phyloP scores from a whole-genome alignment of 1,140 invertebrate species.

The Drosophila albomicans region DNA sequence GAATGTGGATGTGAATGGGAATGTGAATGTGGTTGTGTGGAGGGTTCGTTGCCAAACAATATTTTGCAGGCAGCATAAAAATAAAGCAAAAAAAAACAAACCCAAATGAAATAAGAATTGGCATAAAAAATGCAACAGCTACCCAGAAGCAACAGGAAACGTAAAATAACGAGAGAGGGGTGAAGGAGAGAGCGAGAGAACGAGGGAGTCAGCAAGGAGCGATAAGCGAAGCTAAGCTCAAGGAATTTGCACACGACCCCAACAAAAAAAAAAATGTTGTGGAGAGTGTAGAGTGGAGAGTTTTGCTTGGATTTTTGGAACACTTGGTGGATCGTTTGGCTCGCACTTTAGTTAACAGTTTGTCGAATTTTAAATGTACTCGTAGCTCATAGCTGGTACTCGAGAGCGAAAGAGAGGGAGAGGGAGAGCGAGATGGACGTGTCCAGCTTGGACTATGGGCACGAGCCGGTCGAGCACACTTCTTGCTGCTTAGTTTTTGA shows the following conservation, averaged over 20 bases:
- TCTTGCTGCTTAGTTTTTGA: not conserved
- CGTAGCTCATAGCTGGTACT: slow-evolving; percentile 1
- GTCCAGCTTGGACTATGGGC: slow-evolving; percentile 31
- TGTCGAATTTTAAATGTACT: slow-evolving; percentile 71
- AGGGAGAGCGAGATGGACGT: not conserved
- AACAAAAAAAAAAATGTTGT: not conserved
- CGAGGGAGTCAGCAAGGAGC: not conserved
- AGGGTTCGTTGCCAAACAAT: slow-evolving; percentile 20
- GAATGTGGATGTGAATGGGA: slow-evolving; percentile 27
- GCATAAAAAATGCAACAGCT: slow-evolving; percentile 80
- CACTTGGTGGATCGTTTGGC: slow-evolving; percentile 26
- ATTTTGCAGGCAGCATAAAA: slow-evolving; percentile 68
- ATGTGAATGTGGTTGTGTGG: slow-evolving; percentile 22
- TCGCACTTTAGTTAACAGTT: slow-evolving; percentile 46
- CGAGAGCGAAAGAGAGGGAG: no score
- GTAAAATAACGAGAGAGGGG: not conserved
- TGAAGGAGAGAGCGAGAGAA: not conserved
- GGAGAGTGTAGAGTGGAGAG: not conserved
- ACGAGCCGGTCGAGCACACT: slow-evolving; percentile 2
- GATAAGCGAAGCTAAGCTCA: slow-evolving; percentile 30
- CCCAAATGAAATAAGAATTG: slow-evolving; percentile 50
- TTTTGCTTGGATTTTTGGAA: slow-evolving; percentile 30
- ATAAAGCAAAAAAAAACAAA: slow-evolving; percentile 69
- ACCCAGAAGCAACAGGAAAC: slow-evolving; percentile 62
- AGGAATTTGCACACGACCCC: slow-evolving; percentile 38